A percentile compares a stretch with the other conserved stretches of the same genome.
These are phyloP conservation scores for Callocephalon fimbriatum DNA, from an alignment of 2,113 vertebrate species.

Conservation along the genomic window DNA sequence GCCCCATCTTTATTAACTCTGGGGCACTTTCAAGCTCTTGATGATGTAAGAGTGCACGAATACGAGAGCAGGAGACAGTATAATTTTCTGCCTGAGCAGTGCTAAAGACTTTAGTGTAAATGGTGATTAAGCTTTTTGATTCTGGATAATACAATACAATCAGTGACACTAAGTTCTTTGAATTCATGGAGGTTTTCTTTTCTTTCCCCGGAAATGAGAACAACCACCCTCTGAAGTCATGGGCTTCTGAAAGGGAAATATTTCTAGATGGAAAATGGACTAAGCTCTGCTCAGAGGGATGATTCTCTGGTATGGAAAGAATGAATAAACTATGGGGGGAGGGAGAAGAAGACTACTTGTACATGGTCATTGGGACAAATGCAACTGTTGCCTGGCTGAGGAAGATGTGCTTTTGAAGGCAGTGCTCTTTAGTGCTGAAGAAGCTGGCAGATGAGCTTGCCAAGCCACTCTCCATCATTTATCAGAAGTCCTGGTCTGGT, in stretches of 20 bases:
- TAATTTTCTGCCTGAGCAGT: not conserved
- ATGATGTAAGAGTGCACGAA: not conserved
- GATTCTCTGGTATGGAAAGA: conserved; percentile 34
- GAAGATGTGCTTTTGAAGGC: not conserved
- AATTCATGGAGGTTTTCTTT: conserved; percentile 25
- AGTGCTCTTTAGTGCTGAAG: not conserved
- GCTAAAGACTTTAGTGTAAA: not conserved
- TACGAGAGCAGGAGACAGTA: not conserved
- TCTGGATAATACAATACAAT: not conserved
- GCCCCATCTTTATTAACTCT: not conserved
- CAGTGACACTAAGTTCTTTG: not conserved
- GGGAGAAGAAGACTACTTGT: not conserved
- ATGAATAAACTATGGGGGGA: not conserved
- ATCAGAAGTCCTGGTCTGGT: not conserved
- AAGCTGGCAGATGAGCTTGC: not conserved
- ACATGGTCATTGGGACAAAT: not conserved
- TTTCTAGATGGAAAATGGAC: conserved; percentile 14
- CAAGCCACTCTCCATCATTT: not conserved
- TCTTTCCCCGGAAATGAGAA: not conserved
- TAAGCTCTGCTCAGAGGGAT: not conserved
- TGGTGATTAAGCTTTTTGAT: not conserved
- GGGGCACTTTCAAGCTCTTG: not conserved
- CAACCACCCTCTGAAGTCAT: not conserved
- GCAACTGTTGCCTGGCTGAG: not conserved
- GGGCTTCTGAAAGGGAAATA: not conserved